Conservation (phyloP, 2,113 vertebrate species). For the Bubo scandiacus region DNA sequence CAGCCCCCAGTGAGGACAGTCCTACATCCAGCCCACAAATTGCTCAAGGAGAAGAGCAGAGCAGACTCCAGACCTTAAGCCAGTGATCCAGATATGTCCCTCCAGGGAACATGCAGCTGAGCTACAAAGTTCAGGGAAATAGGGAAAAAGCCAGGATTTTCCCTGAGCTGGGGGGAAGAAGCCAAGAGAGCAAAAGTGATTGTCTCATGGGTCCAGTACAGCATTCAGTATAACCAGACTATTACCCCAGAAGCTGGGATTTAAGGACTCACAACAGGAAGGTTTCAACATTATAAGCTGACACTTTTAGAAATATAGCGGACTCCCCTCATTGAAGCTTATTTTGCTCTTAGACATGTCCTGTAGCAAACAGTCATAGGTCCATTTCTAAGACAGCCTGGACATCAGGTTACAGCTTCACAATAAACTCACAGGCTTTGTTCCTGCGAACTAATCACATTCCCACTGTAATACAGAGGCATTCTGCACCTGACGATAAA, state of each 20-base stretch:
- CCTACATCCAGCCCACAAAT: background rate
- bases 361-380: no score
- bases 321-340: fast-evolving
- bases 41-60: background rate
- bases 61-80: background rate
- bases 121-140: background rate
- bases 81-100: fast-evolving
- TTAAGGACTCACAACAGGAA: background rate
- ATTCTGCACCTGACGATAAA: background rate
- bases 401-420: background rate
- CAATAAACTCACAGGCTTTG: background rate
- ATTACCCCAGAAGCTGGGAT: background rate
- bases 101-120: background rate
- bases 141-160: background rate
- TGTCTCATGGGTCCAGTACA: background rate
- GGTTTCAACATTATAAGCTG: background rate
- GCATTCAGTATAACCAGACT: background rate
- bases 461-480: background rate
- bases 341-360: background rate
- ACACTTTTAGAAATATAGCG: background rate
- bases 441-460: background rate
- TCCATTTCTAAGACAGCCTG: background rate
- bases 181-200: background rate
- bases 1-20: background rate
- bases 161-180: background rate